Conservation (phyloP, 2,888 invertebrate species). For the Toxonevra muliebris region DNA sequence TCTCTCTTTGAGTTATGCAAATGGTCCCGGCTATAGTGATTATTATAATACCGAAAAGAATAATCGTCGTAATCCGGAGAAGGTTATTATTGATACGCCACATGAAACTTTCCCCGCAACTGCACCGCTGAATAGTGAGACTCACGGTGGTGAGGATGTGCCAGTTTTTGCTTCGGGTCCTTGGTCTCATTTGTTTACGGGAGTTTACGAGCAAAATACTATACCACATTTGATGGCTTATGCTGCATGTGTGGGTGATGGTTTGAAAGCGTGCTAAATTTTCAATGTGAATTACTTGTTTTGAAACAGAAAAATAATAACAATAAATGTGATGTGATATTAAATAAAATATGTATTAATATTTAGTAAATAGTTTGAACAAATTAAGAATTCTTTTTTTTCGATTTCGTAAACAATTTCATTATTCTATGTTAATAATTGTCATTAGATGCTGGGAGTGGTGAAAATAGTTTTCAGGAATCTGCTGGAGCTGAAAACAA, state of each 20-base stretch:
- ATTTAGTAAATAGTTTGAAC: too few species aligned
- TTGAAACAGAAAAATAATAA: too few species aligned
- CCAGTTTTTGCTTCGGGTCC: conserved; percentile 80
- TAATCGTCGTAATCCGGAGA: conserved; percentile 51
- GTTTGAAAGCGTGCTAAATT: conserved; percentile 63
- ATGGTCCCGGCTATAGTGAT: conserved; percentile 72
- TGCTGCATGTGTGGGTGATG: conserved; percentile 77
- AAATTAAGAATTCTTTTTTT: too few species aligned
- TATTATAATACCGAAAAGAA: conserved; percentile 49
- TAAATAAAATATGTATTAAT: too few species aligned
- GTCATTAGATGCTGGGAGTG: too few species aligned
- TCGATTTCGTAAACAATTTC: too few species aligned
- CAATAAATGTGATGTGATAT: not conserved
- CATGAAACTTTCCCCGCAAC: conserved; percentile 69
- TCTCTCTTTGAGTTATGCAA: conserved; percentile 77
- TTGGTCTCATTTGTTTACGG: conserved; percentile 82
- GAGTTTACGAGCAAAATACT: conserved; percentile 80
- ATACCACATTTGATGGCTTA: conserved; percentile 80
- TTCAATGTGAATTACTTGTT: too few species aligned
- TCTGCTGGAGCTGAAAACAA: too few species aligned
- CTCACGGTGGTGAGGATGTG: conserved; percentile 84
- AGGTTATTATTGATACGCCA: conserved; percentile 29
- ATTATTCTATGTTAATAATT: too few species aligned
- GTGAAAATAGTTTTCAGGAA: too few species aligned
- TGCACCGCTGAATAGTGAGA: conserved; percentile 67